A percentile compares a stretch with the other conserved stretches of the same genome.
phyloP scores from a whole-genome alignment of 2,797 vertebrate genomes.

The Chelon auratus region DNA sequence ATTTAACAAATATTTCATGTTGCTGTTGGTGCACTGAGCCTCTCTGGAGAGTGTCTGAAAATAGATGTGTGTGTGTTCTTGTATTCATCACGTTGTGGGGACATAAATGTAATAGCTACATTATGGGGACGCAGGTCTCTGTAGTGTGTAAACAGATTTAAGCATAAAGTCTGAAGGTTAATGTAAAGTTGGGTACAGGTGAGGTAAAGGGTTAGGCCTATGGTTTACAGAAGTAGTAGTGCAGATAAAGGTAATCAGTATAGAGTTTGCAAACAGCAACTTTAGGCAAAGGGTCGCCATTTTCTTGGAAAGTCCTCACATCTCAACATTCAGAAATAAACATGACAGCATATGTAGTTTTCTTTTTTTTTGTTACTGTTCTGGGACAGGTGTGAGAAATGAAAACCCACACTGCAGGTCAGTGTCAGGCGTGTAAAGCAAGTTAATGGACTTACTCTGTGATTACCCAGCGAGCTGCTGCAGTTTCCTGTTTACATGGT shows the following conservation, averaged over 20 bases:
- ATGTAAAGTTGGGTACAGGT: background rate
- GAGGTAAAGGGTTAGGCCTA: background rate
- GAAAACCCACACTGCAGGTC: background rate
- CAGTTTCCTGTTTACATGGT: constrained; percentile 57
- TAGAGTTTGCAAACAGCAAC: constrained; percentile 4
- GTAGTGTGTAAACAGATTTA: background rate
- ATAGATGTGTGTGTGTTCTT: constrained; percentile 36
- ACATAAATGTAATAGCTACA: background rate
- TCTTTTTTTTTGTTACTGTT: background rate
- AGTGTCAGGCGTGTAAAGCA: constrained; percentile 2
- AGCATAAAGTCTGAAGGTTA: background rate
- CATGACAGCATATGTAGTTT: background rate
- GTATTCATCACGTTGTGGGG: background rate
- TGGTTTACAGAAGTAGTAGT: background rate
- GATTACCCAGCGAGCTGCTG: constrained; percentile 36
- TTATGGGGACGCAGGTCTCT: background rate
- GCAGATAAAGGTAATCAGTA: no score
- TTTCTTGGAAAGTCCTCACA: constrained; percentile 38
- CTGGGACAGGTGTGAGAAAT: constrained; percentile 9
- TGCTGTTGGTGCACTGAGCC: constrained; percentile 34
- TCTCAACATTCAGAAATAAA: constrained; percentile 23
- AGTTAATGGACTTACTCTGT: background rate
- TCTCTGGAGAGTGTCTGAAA: constrained; percentile 52
- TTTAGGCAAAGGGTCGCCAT: constrained; percentile 40
- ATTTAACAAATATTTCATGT: constrained; percentile 21